Conservation (phyloP, 2,113 vertebrate genomes). For the pig (Sus scrofa) region T2T-Sscrofa CM000812.6:262475501-262476000, state of each 20-base stretch:
- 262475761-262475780: conserved; percentile 47
- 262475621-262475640: conserved; percentile 12
- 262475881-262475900: not conserved
- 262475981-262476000: not conserved
- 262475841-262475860: not conserved
- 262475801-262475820: not conserved
- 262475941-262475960: not conserved
- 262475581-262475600: not conserved
- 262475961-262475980: conserved; percentile 12
- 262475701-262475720: too few relatives aligned
- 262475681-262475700: too few relatives aligned
- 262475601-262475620: conserved; percentile 8
- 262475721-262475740: not conserved
- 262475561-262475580: not conserved
- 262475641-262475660: not conserved
- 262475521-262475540: not conserved
- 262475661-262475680: not conserved
- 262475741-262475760: conserved; percentile 57
- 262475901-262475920: not conserved
- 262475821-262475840: conserved; percentile 7
- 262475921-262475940: conserved; percentile 14
- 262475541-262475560: not conserved
- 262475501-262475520: not conserved
- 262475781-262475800: conserved; percentile 25
- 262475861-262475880: not conserved